Base-by-base conservation (phyloP, 2,797 vertebrate species). In the Streptopelia turtur region DNA sequence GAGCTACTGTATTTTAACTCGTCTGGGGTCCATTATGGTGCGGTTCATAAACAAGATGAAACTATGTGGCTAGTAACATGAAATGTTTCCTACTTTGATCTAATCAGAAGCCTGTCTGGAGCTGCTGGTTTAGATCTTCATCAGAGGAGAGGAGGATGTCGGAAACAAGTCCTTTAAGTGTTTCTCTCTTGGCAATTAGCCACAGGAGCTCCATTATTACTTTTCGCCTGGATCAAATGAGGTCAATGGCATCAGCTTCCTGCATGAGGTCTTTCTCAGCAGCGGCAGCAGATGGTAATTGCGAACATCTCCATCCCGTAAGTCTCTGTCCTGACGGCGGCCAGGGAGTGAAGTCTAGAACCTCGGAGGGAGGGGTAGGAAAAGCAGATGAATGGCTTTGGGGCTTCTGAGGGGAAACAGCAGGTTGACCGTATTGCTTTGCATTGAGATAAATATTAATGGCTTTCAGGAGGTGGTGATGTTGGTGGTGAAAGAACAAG, bases 91-190 rank as follows among this genome's bases (percentile, higher is more conserved):
- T 96, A 79, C 95, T 94, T 95, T 97, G 95, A 98, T 97, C 93
- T 97, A 98, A 98, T 98, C 97, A 97, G 95, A 93, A 93, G 88
- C 94, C 94, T 95, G 95, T 93, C 93, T 95, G 30, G 33, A 97
- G 91, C 94, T 97, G 89, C 94, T 97, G 96, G 94, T 97, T 97
- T 97, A 97, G 94, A 97, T 97, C 79, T 94, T 96, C 95, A 84
- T 97, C 97, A 93, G 94, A 96, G 94, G 93, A 95, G 96, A 95
- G 93, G 93, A 95, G 96, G 94, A 97, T 97, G 88, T 95, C 70
- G 80, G 96, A 97, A 98, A 91, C 97, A 96, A 97, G 97, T 96
- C 94, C 93, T 96, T 85, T 91, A 86, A 95, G 56, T 96, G 69
- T 97, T 97, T 97, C 81, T 94, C 79, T 96, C 91, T 93, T 96